Evolutionary conservation across 2,797 vertebrate genomes (phyloP).

Genomic region (Peromyscus nudipes): DNA sequence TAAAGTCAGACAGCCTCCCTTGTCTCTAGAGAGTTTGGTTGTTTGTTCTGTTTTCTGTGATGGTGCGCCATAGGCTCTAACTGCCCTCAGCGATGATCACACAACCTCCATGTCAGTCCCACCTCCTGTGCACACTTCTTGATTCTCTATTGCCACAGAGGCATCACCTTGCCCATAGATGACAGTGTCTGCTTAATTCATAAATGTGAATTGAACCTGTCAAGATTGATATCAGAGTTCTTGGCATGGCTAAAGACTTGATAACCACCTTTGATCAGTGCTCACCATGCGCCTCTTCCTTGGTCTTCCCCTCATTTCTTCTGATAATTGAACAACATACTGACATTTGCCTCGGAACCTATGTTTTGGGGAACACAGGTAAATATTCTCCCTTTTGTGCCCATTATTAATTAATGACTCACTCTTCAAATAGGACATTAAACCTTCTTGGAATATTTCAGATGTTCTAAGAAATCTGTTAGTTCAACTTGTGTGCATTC

Average conservation of each 20-base stretch:
- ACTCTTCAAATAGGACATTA: background rate
- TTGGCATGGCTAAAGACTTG: background rate
- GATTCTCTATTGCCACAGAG: background rate
- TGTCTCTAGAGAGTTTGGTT: background rate
- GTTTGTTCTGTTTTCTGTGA: background rate
- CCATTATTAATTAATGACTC: background rate
- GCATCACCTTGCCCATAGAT: background rate
- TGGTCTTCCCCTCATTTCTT: background rate
- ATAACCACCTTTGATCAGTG: background rate
- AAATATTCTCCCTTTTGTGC: background rate
- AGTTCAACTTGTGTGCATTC: background rate
- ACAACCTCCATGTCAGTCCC: background rate
- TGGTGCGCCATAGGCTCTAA: background rate
- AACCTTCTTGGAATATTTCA: background rate
- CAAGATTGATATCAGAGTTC: background rate
- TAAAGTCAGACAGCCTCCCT: background rate
- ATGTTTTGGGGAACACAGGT: background rate
- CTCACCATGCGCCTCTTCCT: background rate
- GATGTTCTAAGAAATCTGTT: too few species aligned
- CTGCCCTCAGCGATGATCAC: background rate
- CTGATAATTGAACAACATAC: background rate
- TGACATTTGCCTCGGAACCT: background rate
- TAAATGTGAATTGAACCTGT: background rate
- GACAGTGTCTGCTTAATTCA: background rate
- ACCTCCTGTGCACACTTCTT: background rate